These are phyloP conservation scores for Eledone cirrhosa DNA, from an alignment of 2,888 invertebrate genomes.

Conservation along the genomic window DNA sequence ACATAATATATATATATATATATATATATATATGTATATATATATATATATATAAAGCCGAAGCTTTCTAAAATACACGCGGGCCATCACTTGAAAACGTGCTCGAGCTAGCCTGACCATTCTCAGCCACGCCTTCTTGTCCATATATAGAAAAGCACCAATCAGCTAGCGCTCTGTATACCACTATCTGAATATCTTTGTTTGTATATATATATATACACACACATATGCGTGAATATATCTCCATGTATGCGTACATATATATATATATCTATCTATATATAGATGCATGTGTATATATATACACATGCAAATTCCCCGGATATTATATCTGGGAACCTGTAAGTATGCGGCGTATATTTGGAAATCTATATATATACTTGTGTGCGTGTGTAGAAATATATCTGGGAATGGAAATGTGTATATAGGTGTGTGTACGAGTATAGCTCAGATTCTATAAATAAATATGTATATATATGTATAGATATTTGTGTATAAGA, in stretches of 20 bases:
- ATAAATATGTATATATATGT: too few species aligned
- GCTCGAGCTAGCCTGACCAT: too few species aligned
- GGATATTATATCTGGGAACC: too few species aligned
- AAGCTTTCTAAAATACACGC: too few species aligned
- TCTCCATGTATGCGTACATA: not conserved
- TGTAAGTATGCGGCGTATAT: not conserved
- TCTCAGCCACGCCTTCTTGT: too few species aligned
- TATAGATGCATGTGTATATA: not conserved
- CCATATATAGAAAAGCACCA: too few species aligned
- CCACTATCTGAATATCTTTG: not conserved
- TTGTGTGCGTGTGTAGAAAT: not conserved
- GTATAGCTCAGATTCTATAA: not conserved
- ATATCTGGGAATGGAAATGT: not conserved
- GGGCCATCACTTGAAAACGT: too few species aligned
- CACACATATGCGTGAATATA: not conserved
- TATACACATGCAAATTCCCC: not conserved
- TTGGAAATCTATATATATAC: not conserved
- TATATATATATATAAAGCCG: too few species aligned
- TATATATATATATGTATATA: too few species aligned
- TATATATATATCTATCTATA: not conserved
- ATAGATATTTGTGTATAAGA: too few species aligned
- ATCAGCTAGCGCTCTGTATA: not conserved
- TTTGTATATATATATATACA: not conserved
- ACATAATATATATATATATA: too few species aligned
- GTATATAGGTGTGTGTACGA: not conserved